These are phyloP conservation scores for Fistularia commersonii DNA, from an alignment of 2,797 vertebrate species.

Conservation along the genomic window DNA sequence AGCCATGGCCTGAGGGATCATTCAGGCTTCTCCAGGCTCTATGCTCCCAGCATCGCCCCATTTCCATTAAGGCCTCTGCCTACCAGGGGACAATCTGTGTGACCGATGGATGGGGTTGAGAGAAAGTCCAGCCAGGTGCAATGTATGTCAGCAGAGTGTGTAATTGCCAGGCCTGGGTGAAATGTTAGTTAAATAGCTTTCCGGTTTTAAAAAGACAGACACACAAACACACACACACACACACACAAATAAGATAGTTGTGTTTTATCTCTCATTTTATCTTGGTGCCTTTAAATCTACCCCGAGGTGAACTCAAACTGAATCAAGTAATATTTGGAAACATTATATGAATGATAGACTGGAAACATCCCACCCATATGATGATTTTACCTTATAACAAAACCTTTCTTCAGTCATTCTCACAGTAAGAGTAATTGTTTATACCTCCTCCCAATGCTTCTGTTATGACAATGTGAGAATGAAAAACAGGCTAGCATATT, in stretches of 20 bases:
- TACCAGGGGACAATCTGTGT: conserved; percentile 70
- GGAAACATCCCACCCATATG: conserved; percentile 4
- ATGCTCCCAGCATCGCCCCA: conserved; percentile 73
- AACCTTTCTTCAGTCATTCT: background rate
- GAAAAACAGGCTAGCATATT: conserved; percentile 3
- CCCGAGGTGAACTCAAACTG: conserved; percentile 28
- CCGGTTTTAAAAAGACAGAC: conserved; percentile 34
- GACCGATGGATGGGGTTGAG: conserved; percentile 70
- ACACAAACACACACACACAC: background rate
- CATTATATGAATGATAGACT: conserved; percentile 8
- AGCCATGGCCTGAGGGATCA: conserved; percentile 74
- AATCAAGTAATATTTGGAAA: conserved; percentile 28
- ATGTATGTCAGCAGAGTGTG: conserved; percentile 70
- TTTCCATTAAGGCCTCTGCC: conserved; percentile 74
- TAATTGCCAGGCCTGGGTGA: conserved; percentile 63
- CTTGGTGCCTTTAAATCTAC: conserved; percentile 22
- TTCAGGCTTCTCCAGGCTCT: conserved; percentile 73
- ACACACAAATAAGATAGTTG: conserved; percentile 23
- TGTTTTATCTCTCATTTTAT: conserved; percentile 38
- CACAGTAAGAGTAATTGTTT: background rate
- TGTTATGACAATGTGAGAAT: background rate
- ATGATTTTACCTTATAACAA: conserved; percentile 10
- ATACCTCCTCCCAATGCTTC: background rate
- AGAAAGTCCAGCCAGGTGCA: conserved; percentile 63
- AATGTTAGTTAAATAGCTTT: conserved; percentile 66